Base-by-base conservation (phyloP, 2,797 vertebrate genomes). In the Macrochelys suwanniensis region DNA sequence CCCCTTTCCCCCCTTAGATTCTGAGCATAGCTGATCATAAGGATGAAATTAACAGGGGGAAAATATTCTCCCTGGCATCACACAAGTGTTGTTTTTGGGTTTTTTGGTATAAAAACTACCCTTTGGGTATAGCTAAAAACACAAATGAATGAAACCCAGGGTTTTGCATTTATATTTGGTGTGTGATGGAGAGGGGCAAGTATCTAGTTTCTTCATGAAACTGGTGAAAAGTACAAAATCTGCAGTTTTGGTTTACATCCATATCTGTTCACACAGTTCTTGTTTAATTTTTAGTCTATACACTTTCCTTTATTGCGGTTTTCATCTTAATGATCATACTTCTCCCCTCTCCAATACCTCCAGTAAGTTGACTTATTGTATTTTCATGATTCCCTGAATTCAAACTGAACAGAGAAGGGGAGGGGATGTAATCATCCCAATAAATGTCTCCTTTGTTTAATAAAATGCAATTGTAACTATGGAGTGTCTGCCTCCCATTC, bases 401-500 rank as follows among this genome's bases (percentile, higher is more conserved):
- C 45, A 77, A 49, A 28, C 95, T 65, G 84, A 47, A 91, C 2
- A 90, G 92, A 92, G 49, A 87, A 61, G 26, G 21, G 11, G 8
- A 13, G 8, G 28, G 56, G 61, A 42, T 3, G 86, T 91, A 94
- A 92, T 95, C 93, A 85, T 94, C 92, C 81, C 95, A 87, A 31
- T 50, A 89, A 28, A 47, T 77, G 53, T 91, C 25, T 93, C 93
- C 96, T 96, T 97, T 96, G 94, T 96, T 82, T 11, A 87, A 85
- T 87, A 96, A 94, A 96, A 92, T 51, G 82, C 61, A 89, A 77
- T 77, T 80, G 51, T 95, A 94, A 88, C 61, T 87, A 19, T 33
- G 91, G 57, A 84, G 90, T 93, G 89, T 49, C 84, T 96, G 85
- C 95, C 97, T 95, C 91, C 90, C 93, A 93, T 95, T 95, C 91